A percentile compares a stretch with the other conserved stretches of the same genome.
phyloP scores from a whole-genome alignment of 2,113 vertebrate genomes.

The Murina feae region DNA sequence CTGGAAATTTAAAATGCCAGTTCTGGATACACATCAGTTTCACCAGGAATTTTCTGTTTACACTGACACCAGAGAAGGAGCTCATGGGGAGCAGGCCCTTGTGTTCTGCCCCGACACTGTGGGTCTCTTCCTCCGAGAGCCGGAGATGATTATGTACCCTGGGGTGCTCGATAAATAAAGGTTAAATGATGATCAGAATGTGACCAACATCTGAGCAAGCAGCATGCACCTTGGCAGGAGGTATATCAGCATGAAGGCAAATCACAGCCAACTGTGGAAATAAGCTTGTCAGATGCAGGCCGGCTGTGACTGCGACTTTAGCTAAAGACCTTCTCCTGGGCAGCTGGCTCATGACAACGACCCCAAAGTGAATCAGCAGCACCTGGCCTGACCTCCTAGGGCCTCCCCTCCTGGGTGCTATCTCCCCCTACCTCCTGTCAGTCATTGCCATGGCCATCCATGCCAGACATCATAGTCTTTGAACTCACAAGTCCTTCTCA shows the following conservation, averaged over 20 bases:
- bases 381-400: not conserved
- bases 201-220: conserved; percentile 61
- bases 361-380: not conserved
- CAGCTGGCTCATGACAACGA: not conserved
- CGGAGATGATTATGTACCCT: conserved; percentile 35
- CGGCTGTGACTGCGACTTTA: not conserved
- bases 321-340: not conserved
- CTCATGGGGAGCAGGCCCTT: not conserved
- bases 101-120: not conserved
- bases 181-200: conserved; percentile 66
- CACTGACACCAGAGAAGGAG: not conserved
- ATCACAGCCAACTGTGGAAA: conserved; percentile 45
- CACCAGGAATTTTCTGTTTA: not conserved
- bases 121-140: not conserved
- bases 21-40: not conserved
- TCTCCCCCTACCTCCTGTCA: too few species aligned
- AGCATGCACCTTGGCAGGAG: conserved; percentile 58
- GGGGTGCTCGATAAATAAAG: conserved; percentile 59
- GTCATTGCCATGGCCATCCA: not conserved
- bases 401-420: not conserved
- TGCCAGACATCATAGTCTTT: not conserved
- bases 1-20: not conserved
- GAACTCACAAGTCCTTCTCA: not conserved
- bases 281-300: not conserved
- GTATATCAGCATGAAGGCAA: conserved; percentile 35